Percentiles rank a stretch among this genome's conserved stretches.
These are phyloP conservation scores for Pocillopora meandrina DNA, from an alignment of 92 coral and sea anemone species.

Conservation along the genomic window DNA sequence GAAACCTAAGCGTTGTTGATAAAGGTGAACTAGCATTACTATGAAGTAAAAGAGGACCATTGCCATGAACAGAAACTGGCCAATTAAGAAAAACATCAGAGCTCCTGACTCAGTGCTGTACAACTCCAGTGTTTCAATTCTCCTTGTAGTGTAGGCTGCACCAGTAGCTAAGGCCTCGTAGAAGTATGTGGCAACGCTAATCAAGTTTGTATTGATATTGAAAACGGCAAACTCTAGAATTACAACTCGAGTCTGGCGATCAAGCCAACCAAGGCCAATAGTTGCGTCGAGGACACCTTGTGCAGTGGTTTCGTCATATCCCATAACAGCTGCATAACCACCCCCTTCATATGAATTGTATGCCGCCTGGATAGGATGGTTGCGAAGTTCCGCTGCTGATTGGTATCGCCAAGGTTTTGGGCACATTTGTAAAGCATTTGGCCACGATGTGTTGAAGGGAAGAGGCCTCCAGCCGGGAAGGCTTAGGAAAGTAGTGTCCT, in stretches of 20 bases:
- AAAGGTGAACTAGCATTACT: slow-evolving; percentile 29
- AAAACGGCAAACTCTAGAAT: slow-evolving; percentile 53
- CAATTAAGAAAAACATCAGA: slow-evolving; percentile 36
- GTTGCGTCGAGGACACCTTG: slow-evolving; percentile 33
- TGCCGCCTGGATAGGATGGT: slow-evolving; percentile 24
- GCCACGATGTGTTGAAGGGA: slow-evolving; percentile 40
- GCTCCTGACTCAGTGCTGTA: slow-evolving; percentile 51
- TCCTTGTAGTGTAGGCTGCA: slow-evolving; percentile 32
- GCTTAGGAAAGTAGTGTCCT: slow-evolving; percentile 29
- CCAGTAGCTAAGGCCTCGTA: slow-evolving; percentile 53
- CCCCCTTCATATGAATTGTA: slow-evolving; percentile 43
- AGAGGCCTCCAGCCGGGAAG: slow-evolving; percentile 51
- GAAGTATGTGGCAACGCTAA: slow-evolving; percentile 43
- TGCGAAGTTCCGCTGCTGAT: slow-evolving; percentile 6
- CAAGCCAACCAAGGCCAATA: slow-evolving; percentile 46
- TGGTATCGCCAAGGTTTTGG: slow-evolving; percentile 60
- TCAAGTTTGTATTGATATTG: slow-evolving; percentile 51
- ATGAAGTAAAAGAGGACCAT: slow-evolving; percentile 42
- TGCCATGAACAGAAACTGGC: slow-evolving; percentile 48
- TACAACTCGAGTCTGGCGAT: slow-evolving; percentile 55
- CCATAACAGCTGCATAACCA: slow-evolving; percentile 50
- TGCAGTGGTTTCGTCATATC: slow-evolving; percentile 54
- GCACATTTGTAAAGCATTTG: slow-evolving; percentile 42
- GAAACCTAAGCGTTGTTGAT: slow-evolving; percentile 33
- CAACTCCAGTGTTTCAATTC: slow-evolving; percentile 42